These are phyloP conservation scores for Mnemiopsis leidyi DNA, from an alignment of 37 sponge, comb jelly and placozoan genomes.

Conservation along the genomic window DNA sequence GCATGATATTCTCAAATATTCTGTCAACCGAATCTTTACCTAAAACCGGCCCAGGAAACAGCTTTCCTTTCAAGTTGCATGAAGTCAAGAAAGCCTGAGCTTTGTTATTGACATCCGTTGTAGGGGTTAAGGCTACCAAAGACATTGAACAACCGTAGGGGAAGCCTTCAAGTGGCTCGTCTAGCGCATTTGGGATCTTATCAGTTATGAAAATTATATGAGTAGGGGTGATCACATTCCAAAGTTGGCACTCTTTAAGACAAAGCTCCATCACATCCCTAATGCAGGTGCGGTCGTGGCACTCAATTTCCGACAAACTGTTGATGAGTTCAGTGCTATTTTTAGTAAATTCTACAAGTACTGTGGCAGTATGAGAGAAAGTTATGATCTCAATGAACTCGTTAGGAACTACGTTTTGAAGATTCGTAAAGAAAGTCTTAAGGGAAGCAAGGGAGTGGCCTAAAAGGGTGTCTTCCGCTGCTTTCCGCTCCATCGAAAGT, in stretches of 20 bases:
- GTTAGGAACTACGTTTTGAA: conserved; percentile 5
- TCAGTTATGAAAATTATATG: conserved; percentile 39
- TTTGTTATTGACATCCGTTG: not conserved
- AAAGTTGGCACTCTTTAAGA: not conserved
- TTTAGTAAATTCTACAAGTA: conserved; percentile 20
- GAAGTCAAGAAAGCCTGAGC: not conserved
- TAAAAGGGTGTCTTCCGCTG: not conserved
- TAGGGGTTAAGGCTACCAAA: not conserved
- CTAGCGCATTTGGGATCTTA: conserved; percentile 7
- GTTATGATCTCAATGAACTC: conserved; percentile 25
- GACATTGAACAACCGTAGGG: conserved; percentile 30
- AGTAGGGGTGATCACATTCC: conserved; percentile 33
- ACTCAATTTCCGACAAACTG: not conserved
- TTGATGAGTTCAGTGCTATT: not conserved
- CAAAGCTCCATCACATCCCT: not conserved
- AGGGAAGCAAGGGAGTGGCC: not conserved
- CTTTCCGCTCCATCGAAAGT: conserved; percentile 6
- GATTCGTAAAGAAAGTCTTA: not conserved
- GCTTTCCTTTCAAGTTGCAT: not conserved
- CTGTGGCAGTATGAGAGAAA: not conserved
- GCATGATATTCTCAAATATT: conserved; percentile 58
- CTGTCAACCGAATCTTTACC: conserved; percentile 25
- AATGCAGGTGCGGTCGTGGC: not conserved
- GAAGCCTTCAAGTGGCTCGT: not conserved
- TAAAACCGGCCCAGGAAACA: conserved; percentile 39